A percentile compares a stretch with the other conserved stretches of the same genome.
Conservation (phyloP, 2,888 invertebrate species). For the Drosophila limbata region DNA sequence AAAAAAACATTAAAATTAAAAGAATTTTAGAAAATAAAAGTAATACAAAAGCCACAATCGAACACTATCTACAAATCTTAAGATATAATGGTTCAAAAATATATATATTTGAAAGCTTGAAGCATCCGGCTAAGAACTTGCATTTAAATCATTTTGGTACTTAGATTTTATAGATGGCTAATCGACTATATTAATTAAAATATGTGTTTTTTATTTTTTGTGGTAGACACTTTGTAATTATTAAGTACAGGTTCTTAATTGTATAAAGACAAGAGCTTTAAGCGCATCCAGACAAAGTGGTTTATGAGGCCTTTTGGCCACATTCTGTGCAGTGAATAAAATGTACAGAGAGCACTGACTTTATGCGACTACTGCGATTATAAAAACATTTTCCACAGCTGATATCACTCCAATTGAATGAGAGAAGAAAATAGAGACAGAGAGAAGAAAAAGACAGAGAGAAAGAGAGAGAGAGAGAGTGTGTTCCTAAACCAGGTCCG, state of each 20-base stretch:
- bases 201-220: no score
- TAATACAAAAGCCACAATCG: no score
- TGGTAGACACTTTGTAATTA: not conserved
- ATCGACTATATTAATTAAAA: no score
- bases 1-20: not conserved
- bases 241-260: not conserved
- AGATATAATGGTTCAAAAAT: no score
- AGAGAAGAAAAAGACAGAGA: no score
- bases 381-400: conserved; percentile 77
- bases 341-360: conserved; percentile 14
- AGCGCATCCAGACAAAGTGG: conserved; percentile 30
- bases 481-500: not conserved
- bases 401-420: conserved; percentile 68
- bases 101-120: no score
- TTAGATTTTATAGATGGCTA: no score
- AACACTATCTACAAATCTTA: no score
- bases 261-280: conserved; percentile 1
- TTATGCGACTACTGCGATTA: conserved; percentile 60
- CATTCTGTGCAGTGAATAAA: conserved; percentile 15
- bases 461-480: no score
- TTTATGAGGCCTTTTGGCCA: conserved; percentile 42
- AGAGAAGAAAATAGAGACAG: not conserved
- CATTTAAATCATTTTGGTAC: no score
- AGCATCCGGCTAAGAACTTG: no score
- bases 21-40: no score